Conservation (phyloP, 2,888 invertebrate species). For the Tuberolachnus salignus region DNA sequence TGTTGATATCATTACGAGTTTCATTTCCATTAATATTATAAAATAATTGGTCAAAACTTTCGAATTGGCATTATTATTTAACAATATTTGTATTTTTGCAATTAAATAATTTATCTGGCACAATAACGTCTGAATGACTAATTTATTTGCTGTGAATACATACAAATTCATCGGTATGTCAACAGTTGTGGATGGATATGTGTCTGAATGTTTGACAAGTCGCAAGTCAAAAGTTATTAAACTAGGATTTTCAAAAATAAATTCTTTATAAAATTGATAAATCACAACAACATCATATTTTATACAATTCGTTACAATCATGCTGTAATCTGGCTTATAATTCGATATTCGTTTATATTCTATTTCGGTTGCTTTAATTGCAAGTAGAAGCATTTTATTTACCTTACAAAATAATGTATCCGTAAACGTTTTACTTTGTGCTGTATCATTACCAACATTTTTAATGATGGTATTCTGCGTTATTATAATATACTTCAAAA, state of each 20-base stretch:
- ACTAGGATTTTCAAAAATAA: neutral
- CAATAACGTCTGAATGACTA: neutral
- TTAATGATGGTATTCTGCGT: neutral
- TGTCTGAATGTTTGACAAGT: neutral
- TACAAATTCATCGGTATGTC: constrained; percentile 14
- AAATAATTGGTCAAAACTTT: neutral
- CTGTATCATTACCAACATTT: neutral
- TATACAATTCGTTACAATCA: neutral
- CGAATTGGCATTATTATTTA: neutral
- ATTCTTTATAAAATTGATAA: neutral
- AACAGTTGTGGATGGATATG: neutral
- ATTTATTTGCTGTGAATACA: neutral
- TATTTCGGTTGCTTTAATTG: neutral
- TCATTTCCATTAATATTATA: neutral
- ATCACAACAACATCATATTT: neutral
- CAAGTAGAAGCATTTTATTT: constrained; percentile 1
- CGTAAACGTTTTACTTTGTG: neutral
- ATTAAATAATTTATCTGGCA: neutral
- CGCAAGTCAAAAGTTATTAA: neutral
- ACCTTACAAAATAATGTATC: neutral
- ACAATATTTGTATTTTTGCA: neutral
- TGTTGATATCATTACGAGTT: neutral
- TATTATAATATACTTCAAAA: neutral
- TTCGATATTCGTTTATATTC: neutral
- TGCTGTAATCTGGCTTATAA: neutral